A percentile compares a stretch with the other conserved stretches of the same genome.
phyloP scores from a whole-genome alignment of 2,797 vertebrate genomes.

The Periophthalmus magnuspinnatus region DNA sequence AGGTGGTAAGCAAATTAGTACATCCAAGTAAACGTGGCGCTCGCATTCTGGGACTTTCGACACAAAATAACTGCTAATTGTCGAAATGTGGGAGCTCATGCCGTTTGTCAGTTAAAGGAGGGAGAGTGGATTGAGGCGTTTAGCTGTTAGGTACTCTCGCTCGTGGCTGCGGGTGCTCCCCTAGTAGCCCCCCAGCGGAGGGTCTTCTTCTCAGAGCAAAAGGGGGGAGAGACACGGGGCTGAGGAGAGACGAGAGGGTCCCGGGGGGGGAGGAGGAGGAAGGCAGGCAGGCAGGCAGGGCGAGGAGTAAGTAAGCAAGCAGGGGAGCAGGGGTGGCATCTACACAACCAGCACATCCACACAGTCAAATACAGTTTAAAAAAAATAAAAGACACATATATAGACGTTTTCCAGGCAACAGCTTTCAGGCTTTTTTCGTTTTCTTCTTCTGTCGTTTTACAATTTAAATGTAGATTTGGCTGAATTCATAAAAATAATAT shows the following conservation, averaged over 20 bases:
- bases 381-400: background rate
- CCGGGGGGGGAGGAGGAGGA: too few species aligned
- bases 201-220: background rate
- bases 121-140: slow-evolving; percentile 3
- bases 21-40: slow-evolving; percentile 28
- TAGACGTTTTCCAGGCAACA: background rate
- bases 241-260: slow-evolving; percentile 66
- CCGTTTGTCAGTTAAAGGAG: slow-evolving; percentile 42
- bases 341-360: slow-evolving; percentile 28
- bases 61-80: slow-evolving; percentile 37
- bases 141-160: background rate
- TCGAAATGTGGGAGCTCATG: slow-evolving; percentile 47
- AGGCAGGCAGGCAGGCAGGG: slow-evolving; percentile 4
- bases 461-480: slow-evolving; percentile 13
- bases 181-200: background rate
- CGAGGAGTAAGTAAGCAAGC: too few species aligned
- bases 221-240: slow-evolving; percentile 39
- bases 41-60: slow-evolving; percentile 3
- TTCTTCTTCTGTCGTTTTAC: background rate
- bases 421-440: background rate
- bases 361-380: background rate
- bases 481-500: slow-evolving; percentile 10
- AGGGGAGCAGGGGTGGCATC: slow-evolving; percentile 39
- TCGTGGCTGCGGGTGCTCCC: background rate
- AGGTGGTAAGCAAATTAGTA: slow-evolving; percentile 43